Conservation (phyloP, 2,113 vertebrate species). For the Saguinus imperator region DNA sequence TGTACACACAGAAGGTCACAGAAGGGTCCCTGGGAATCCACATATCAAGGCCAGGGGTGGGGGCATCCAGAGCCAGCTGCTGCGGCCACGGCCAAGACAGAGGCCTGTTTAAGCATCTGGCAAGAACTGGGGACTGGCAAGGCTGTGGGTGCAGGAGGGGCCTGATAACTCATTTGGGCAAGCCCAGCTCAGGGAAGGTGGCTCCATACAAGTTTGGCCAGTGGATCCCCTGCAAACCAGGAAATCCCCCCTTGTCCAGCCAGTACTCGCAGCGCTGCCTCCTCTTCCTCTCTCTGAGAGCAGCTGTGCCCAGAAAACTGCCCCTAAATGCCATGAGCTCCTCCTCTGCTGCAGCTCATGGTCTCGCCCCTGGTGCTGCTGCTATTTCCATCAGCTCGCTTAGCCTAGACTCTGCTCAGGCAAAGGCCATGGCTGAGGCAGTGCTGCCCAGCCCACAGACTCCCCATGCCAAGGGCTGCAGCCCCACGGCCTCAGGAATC, state of each 20-base stretch:
- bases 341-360: no score
- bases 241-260: background rate
- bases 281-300: background rate
- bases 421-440: background rate
- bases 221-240: background rate
- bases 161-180: background rate
- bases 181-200: background rate
- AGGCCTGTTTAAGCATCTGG: background rate
- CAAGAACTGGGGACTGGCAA: background rate
- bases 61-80: background rate
- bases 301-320: background rate
- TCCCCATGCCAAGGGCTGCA: background rate
- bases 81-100: background rate
- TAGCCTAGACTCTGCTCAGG: background rate
- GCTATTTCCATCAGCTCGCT: background rate
- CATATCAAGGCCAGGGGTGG: fast-evolving
- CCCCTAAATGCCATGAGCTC: background rate
- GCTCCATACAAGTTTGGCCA: background rate
- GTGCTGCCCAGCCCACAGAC: background rate
- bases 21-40: background rate
- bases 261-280: fast-evolving
- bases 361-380: background rate
- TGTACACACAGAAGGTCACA: background rate
- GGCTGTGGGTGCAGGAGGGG: background rate
- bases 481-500: background rate